These are phyloP conservation scores for Pollenia labialis DNA, from an alignment of 2,888 invertebrate species.

Conservation along the genomic window DNA sequence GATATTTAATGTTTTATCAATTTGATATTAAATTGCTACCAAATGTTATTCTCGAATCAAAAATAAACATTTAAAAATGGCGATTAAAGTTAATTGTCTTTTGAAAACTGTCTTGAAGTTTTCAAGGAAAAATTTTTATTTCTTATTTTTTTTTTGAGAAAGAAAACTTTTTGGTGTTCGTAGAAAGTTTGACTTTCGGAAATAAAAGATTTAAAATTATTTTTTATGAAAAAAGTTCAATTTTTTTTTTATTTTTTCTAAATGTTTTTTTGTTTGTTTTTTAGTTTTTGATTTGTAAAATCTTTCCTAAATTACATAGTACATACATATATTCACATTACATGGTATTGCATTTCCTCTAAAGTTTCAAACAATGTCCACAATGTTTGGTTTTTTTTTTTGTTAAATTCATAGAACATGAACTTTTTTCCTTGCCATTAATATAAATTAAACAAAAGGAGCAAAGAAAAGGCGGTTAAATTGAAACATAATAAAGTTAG, in stretches of 20 bases:
- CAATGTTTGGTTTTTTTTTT: background rate
- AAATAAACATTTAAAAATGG: too few species aligned
- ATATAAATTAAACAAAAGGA: constrained; percentile 31
- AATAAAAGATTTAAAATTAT: background rate
- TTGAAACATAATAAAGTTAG: constrained; percentile 52
- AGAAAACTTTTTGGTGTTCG: too few species aligned
- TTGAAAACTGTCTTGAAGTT: too few species aligned
- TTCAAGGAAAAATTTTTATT: too few species aligned
- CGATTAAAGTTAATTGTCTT: too few species aligned
- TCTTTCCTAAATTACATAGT: constrained; percentile 8
- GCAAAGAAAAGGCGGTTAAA: constrained; percentile 49
- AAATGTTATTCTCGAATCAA: too few species aligned
- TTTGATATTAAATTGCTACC: too few species aligned
- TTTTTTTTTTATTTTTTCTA: constrained; percentile 26
- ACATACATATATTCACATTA: constrained; percentile 33
- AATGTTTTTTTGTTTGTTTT: background rate
- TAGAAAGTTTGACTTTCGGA: background rate
- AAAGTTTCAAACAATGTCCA: constrained; percentile 10
- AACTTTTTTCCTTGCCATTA: constrained; percentile 62
- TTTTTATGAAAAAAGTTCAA: constrained; percentile 63
- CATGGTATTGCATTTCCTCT: background rate
- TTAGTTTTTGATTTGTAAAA: constrained; percentile 14
- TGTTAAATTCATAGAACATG: constrained; percentile 7
- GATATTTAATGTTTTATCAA: too few species aligned
- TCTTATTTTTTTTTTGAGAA: too few species aligned